Evolutionary conservation across 2,113 vertebrate genomes (phyloP).

Genomic region (Noturus placidus): DNA sequence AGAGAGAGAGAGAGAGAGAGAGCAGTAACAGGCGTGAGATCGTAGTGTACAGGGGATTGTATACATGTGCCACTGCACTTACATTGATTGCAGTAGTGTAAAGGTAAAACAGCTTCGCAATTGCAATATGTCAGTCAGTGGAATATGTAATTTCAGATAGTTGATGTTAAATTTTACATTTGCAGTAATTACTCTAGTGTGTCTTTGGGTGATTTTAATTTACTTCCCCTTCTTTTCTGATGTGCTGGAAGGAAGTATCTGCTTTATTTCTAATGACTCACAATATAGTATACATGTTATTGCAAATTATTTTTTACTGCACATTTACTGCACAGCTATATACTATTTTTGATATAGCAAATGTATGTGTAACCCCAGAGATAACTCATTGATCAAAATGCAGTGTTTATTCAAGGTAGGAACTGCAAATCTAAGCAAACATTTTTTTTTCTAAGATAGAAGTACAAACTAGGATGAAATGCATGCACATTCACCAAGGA

Average conservation of each 20-base stretch:
- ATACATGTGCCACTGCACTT: not conserved
- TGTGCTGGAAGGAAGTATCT: not conserved
- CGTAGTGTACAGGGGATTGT: not conserved
- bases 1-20: not conserved
- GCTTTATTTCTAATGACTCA: not conserved
- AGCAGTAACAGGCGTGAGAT: not conserved
- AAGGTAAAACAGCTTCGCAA: not conserved
- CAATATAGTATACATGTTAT: not conserved
- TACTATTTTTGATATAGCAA: not conserved
- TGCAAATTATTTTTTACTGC: not conserved
- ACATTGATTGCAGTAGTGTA: slow-evolving; percentile 6
- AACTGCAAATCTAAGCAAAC: too few species aligned
- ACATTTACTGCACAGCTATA: not conserved
- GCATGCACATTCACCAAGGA: too few species aligned
- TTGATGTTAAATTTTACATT: not conserved
- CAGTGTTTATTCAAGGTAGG: too few species aligned
- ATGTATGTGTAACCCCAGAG: not conserved
- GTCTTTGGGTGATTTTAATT: not conserved
- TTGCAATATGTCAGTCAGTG: not conserved
- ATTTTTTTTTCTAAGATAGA: too few species aligned
- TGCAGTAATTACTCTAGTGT: not conserved
- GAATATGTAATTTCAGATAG: not conserved
- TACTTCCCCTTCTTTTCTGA: not conserved
- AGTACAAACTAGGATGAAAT: too few species aligned
- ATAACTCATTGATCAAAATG: not conserved